phyloP scores from a whole-genome alignment of 2,888 invertebrate genomes.

The Lumbricus terrestris region DNA sequence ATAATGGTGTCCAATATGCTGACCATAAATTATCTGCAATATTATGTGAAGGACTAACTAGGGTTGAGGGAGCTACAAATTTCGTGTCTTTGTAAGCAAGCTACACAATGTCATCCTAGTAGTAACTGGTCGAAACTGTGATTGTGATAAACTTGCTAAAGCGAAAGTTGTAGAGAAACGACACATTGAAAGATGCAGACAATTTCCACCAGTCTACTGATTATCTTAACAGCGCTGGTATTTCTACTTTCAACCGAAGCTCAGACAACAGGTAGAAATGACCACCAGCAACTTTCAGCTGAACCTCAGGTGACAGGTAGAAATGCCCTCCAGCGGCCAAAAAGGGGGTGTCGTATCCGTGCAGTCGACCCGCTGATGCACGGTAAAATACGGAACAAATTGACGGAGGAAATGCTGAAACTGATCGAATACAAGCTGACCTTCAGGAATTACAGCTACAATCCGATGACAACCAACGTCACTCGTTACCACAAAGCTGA shows the following conservation, averaged over 20 bases:
- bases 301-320: background rate
- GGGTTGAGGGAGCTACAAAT: background rate
- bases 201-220: too few species aligned
- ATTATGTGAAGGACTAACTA: background rate
- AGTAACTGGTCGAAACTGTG: background rate
- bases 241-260: too few species aligned
- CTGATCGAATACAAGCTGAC: constrained; percentile 36
- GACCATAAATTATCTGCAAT: background rate
- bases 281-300: too few species aligned
- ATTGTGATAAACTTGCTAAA: background rate
- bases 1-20: background rate
- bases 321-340: too few species aligned
- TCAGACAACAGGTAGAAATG: too few species aligned
- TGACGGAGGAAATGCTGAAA: constrained; percentile 27
- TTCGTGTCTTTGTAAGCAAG: background rate
- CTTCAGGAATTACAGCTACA: constrained; percentile 35
- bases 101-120: background rate
- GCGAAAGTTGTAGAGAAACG: too few species aligned
- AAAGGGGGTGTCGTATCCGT: background rate
- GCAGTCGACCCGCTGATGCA: background rate
- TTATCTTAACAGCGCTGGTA: too few species aligned
- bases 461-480: constrained; percentile 32
- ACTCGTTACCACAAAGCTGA: constrained; percentile 25
- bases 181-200: too few species aligned
- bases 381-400: background rate